Evolutionary conservation across 2,888 invertebrate species (phyloP).

Genomic region (Smittia aterrima): DNA sequence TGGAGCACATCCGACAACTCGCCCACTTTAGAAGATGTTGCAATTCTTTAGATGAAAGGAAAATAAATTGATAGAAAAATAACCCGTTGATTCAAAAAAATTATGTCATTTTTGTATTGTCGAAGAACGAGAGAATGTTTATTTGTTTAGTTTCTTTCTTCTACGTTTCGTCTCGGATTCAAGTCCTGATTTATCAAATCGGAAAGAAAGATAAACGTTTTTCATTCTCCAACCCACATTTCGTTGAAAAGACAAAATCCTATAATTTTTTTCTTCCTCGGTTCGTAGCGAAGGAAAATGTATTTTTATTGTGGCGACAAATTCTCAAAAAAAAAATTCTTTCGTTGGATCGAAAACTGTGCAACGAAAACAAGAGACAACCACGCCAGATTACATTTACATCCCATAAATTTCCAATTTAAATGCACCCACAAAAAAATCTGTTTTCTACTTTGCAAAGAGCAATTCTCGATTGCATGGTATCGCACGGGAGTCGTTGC

Average conservation of each 20-base stretch:
- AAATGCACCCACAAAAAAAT: slow-evolving; percentile 13
- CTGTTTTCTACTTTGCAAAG: not conserved
- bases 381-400: slow-evolving; percentile 14
- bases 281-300: not conserved
- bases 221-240: not conserved
- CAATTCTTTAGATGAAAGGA: not conserved
- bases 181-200: slow-evolving; percentile 12
- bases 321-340: not conserved
- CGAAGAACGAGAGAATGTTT: not conserved
- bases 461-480: not conserved
- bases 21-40: not conserved
- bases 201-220: not conserved
- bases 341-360: not conserved
- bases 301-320: slow-evolving; percentile 16
- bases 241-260: not conserved
- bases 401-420: slow-evolving; percentile 31
- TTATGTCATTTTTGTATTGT: slow-evolving; percentile 3
- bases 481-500: not conserved
- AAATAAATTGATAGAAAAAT: not conserved
- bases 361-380: slow-evolving; percentile 3
- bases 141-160: not conserved
- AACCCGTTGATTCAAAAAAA: not conserved
- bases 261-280: not conserved
- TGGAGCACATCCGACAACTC: not conserved
- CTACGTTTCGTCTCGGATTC: not conserved